phyloP scores from a whole-genome alignment of 2,113 vertebrate genomes.

The Podiceps cristatus region DNA sequence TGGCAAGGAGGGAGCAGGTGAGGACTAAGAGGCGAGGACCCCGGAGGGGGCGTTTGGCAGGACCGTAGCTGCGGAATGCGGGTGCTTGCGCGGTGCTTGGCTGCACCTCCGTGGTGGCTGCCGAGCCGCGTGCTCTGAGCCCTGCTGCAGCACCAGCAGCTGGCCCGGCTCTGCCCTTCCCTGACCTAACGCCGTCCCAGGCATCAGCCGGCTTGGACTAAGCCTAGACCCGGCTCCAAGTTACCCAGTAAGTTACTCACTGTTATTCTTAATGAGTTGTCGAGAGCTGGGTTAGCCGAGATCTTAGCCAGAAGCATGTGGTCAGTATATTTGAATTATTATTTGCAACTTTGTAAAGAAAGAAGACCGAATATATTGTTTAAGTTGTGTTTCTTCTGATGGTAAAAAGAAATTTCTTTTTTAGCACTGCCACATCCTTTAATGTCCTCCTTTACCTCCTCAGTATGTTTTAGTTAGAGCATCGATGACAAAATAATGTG shows the following conservation, averaged over 20 bases:
- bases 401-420: not conserved
- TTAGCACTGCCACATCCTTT: not conserved
- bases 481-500: not conserved
- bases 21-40: not conserved
- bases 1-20: not conserved
- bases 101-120: not conserved
- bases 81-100: not conserved
- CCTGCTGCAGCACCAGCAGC: accelerated
- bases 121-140: accelerated
- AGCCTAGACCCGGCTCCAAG: not conserved
- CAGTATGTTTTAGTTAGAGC: not conserved
- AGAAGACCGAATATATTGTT: not conserved
- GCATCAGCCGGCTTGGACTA: not conserved
- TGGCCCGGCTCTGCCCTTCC: not conserved
- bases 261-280: not conserved
- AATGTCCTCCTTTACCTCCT: not conserved
- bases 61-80: not conserved
- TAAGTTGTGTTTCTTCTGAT: not conserved
- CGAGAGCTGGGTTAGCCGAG: not conserved
- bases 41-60: not conserved
- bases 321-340: not conserved
- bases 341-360: not conserved
- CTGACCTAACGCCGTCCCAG: not conserved
- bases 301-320: not conserved
- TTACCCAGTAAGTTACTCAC: not conserved